These are phyloP conservation scores for Saccopteryx leptura DNA, from an alignment of 2,113 vertebrate genomes.

Conservation along the genomic window DNA sequence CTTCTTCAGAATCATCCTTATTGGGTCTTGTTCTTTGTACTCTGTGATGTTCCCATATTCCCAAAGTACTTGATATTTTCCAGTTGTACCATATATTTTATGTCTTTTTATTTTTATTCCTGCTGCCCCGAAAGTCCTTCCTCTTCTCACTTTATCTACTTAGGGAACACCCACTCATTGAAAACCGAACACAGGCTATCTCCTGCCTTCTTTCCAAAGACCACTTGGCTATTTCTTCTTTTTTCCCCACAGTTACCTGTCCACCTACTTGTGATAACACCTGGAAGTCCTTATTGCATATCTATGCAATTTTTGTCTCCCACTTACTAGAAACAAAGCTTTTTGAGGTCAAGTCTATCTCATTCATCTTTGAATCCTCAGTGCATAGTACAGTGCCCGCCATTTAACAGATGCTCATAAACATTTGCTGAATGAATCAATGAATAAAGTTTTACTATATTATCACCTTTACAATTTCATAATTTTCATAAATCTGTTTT, in stretches of 20 bases:
- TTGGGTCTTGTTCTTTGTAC: not conserved
- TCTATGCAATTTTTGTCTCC: not conserved
- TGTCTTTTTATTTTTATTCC: constrained; percentile 26
- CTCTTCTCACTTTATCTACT: not conserved
- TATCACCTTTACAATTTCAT: not conserved
- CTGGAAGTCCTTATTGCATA: not conserved
- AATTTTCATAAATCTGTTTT: constrained; percentile 13
- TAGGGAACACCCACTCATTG: not conserved
- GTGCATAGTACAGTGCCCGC: not conserved
- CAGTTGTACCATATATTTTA: not conserved
- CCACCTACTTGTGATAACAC: not conserved
- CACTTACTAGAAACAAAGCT: not conserved
- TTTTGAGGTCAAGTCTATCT: not conserved
- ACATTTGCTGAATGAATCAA: not conserved
- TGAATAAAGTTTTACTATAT: not conserved
- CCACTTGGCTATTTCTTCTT: not conserved
- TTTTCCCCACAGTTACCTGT: not conserved
- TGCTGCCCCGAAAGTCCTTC: not conserved
- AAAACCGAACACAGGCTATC: not conserved
- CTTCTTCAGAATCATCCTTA: not conserved
- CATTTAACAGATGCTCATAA: not conserved
- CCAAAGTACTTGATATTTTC: constrained; percentile 17
- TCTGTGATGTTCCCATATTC: not conserved
- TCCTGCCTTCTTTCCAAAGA: constrained; percentile 15
- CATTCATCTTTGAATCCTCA: not conserved